phyloP scores from a whole-genome alignment of 2,888 invertebrate species.

The Trichacis sp. region DNA sequence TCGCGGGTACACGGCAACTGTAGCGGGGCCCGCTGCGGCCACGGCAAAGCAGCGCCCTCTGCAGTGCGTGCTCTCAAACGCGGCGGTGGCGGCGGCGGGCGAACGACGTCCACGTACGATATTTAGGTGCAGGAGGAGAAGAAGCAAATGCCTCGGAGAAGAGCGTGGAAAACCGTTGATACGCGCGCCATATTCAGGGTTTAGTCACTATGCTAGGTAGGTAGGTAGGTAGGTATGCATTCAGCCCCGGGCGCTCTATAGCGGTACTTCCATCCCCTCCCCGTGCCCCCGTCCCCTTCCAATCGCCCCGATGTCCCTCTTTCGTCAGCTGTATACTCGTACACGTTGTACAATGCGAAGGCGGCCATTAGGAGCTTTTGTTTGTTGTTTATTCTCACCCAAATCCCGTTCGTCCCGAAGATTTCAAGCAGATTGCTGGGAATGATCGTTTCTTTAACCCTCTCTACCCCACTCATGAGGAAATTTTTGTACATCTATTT shows the following conservation, averaged over 20 bases:
- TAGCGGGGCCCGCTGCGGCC: conserved; percentile 15
- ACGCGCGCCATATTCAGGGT: conserved; percentile 23
- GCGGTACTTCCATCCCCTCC: conserved; percentile 61
- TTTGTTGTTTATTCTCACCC: no score
- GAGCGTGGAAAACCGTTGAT: conserved; percentile 7
- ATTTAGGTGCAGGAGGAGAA: neutral
- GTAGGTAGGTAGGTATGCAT: conserved; percentile 64
- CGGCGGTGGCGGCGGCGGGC: no score
- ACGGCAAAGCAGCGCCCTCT: conserved; percentile 31
- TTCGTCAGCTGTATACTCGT: conserved; percentile 10
- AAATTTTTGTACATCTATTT: no score
- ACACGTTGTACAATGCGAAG: no score
- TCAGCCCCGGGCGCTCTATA: conserved; percentile 64
- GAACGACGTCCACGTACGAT: no score
- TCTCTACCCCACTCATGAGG: no score
- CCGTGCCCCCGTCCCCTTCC: conserved; percentile 46
- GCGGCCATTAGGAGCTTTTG: no score
- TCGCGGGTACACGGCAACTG: no score
- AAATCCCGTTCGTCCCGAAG: no score
- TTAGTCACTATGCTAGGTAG: conserved; percentile 39
- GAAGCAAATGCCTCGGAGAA: no score
- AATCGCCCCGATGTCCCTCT: conserved; percentile 16
- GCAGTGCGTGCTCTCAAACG: conserved; percentile 24
- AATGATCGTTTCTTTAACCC: no score
- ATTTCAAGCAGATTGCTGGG: no score